These are phyloP conservation scores for Crocidura indochinensis DNA, from an alignment of 2,797 vertebrate genomes.

Conservation along the genomic window DNA sequence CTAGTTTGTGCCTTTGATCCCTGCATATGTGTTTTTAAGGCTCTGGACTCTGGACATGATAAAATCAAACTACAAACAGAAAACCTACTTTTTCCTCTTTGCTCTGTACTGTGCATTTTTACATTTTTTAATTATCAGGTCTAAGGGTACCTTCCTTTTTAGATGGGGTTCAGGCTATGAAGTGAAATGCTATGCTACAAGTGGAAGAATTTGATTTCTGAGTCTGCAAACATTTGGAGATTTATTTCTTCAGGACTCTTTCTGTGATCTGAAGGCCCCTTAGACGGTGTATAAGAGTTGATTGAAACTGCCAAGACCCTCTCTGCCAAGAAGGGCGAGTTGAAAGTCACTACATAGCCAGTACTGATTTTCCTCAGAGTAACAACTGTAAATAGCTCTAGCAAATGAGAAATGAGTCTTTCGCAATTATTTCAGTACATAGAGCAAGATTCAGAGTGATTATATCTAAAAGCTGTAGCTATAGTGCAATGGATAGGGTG, in stretches of 20 bases:
- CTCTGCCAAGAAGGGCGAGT: neutral
- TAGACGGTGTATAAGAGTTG: neutral
- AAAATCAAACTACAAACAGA: neutral
- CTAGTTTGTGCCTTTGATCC: neutral
- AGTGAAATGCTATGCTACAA: neutral
- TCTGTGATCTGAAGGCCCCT: neutral
- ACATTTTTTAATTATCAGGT: neutral
- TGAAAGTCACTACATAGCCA: neutral
- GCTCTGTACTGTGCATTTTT: neutral
- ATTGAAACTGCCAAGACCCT: neutral
- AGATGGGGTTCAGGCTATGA: neutral
- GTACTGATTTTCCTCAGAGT: neutral
- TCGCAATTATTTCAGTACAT: too few species aligned
- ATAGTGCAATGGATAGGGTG: neutral
- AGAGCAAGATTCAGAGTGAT: too few species aligned
- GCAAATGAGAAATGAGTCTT: neutral
- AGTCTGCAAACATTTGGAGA: neutral
- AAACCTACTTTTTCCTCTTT: neutral
- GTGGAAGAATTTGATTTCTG: neutral
- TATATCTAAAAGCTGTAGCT: conserved; percentile 1
- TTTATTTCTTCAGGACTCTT: neutral
- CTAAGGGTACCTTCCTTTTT: neutral
- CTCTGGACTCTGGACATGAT: neutral
- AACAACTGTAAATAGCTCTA: neutral
- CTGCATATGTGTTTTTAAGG: neutral